Conservation (phyloP, 1,140 invertebrate species). For the Oedothorax gibbosus region DNA sequence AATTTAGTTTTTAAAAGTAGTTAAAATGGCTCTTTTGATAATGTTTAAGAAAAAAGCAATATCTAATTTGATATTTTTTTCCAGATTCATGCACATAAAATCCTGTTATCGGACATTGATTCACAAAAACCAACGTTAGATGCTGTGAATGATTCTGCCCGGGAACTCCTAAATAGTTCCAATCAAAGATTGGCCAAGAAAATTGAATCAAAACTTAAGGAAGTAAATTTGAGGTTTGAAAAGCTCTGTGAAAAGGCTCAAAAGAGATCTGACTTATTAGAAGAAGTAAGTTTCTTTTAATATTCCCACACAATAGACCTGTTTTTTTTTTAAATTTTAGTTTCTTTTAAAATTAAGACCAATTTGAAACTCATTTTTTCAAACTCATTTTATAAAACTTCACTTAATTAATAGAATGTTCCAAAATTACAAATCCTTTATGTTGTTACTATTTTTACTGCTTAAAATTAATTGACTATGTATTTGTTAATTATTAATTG, state of each 20-base stretch:
- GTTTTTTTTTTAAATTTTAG: not conserved
- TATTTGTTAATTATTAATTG: too few species aligned
- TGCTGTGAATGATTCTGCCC: constrained; percentile 81
- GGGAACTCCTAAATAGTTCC: constrained; percentile 84
- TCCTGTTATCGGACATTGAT: constrained; percentile 85
- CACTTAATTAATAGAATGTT: too few species aligned
- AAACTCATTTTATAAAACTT: too few species aligned
- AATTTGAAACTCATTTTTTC: not conserved
- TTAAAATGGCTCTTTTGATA: too few species aligned
- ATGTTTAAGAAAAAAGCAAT: too few species aligned
- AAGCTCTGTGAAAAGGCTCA: constrained; percentile 83
- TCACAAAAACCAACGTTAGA: constrained; percentile 86
- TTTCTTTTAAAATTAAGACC: not conserved
- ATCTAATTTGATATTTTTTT: not conserved
- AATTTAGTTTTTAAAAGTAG: too few species aligned
- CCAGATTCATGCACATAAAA: constrained; percentile 82
- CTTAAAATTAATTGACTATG: too few species aligned
- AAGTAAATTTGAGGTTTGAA: constrained; percentile 85
- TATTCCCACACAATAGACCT: not conserved
- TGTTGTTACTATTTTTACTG: too few species aligned
- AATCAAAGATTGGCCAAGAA: constrained; percentile 89
- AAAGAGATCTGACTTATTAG: constrained; percentile 83
- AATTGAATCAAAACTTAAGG: constrained; percentile 86
- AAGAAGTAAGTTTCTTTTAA: constrained; percentile 72
- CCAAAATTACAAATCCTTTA: too few species aligned